Conservation (phyloP, 2,113 vertebrate species). For the Trogon surrucura region DNA sequence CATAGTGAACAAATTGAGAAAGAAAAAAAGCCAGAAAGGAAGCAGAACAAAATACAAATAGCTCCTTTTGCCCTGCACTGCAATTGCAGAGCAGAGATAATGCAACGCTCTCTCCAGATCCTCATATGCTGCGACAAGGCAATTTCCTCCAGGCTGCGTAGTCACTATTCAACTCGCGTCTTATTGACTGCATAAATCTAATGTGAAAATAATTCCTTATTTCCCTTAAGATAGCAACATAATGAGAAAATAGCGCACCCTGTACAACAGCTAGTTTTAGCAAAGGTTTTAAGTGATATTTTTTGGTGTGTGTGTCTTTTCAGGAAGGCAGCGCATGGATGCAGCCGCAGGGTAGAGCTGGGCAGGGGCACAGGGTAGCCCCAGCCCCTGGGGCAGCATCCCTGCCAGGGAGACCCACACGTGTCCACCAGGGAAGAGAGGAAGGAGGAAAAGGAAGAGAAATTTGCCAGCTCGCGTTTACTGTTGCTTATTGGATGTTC, state of each 20-base stretch:
- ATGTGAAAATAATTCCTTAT: slow-evolving; percentile 42
- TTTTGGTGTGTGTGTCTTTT: neutral
- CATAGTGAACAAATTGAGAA: neutral
- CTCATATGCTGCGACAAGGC: neutral
- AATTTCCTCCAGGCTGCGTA: neutral
- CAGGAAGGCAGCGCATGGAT: neutral
- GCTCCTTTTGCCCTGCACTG: neutral
- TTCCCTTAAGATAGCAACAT: slow-evolving; percentile 36
- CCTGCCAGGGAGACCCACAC: neutral
- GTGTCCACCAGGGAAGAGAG: accelerated
- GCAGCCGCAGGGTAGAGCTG: neutral
- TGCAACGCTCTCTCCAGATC: neutral
- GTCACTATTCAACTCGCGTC: neutral
- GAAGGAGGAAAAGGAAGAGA: neutral
- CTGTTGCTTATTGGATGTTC: neutral
- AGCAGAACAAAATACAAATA: neutral
- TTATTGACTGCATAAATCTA: slow-evolving; percentile 20
- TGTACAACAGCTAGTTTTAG: neutral
- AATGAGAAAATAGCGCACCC: slow-evolving; percentile 3
- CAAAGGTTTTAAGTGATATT: neutral
- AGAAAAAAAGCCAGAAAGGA: neutral
- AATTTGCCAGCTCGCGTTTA: neutral
- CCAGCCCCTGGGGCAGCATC: neutral
- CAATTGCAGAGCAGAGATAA: neutral
- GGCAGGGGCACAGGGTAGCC: neutral